Base-by-base conservation (phyloP, 2,888 invertebrate genomes). In the Phyllotreta cruciferae region DNA sequence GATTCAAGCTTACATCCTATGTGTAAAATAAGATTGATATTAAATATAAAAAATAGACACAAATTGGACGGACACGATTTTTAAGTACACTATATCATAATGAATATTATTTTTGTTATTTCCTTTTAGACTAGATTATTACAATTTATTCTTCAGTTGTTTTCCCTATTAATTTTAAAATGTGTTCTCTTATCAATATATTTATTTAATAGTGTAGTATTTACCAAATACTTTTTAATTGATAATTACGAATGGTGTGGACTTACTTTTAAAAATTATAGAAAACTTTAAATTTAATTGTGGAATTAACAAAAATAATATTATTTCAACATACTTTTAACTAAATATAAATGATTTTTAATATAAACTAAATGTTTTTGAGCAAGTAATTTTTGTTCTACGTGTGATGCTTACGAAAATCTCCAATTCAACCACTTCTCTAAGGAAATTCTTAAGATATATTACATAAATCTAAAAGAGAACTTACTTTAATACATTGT, bases 61-160 rank as follows among this genome's bases (percentile, higher is more conserved):
- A 56, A 58, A 62, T 53, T 71, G 70, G 70, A 71, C 70, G 70
- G 70, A 69, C 63, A 64, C 62, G 60, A 50, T 61, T 49, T 56
- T 68, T 71, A 71, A 71, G 71, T 71, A 71, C 71, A 56, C 55
- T 55, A 53, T 45, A 34, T 41, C 49, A 35, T 41, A 24, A 24
- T 3, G 24, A 24, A 24, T 24, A 24, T 24, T 24, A 24, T 24
- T 24, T 24, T 24, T 24, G 24, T 24, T 24, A 24, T 24, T 24
- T 24, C 24, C 42, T 11, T 42, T 42, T 42, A 42, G n/a, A 42
- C 24, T 24, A 24, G 24, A 24, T 24, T 24, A 24, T 24, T 24
- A 4, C 24, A 3, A 24, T 24, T 24, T n/a, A n/a, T n/a, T 3
- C 24, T 24, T 4, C 2, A 24, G 24, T 24, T 3, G 24, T 24